Evolutionary conservation across 2,888 invertebrate genomes (phyloP).

Genomic region (Lottia gigantea): DNA sequence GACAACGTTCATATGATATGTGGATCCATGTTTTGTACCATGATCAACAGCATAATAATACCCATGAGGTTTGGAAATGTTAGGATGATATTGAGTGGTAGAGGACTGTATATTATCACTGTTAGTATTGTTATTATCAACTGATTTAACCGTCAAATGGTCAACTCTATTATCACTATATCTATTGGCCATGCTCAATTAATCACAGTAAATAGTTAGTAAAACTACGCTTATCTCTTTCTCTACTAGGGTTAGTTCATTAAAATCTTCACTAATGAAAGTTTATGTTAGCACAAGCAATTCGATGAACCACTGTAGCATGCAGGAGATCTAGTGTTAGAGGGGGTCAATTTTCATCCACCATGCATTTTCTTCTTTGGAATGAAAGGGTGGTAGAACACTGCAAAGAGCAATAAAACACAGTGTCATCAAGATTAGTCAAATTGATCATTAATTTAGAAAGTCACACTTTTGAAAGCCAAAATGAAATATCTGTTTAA

Average conservation of each 20-base stretch:
- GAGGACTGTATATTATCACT: background rate
- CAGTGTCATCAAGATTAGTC: background rate
- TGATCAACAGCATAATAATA: background rate
- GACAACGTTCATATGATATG: background rate
- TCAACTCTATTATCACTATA: slow-evolving; percentile 1
- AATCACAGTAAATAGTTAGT: no score
- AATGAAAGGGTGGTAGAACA: slow-evolving; percentile 7
- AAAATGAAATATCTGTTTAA: no score
- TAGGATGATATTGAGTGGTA: background rate
- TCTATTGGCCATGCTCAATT: background rate
- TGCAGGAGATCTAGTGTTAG: no score
- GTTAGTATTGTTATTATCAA: background rate
- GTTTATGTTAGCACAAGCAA: slow-evolving; percentile 5
- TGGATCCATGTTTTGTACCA: background rate
- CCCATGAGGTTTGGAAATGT: background rate
- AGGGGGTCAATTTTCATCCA: background rate
- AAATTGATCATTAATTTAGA: no score
- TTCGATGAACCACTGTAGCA: background rate
- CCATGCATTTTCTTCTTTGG: slow-evolving; percentile 9
- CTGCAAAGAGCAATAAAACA: slow-evolving; percentile 9
- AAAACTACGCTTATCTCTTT: no score
- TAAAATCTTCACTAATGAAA: no score
- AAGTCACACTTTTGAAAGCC: no score
- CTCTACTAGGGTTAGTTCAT: no score
- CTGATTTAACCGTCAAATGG: background rate